Conservation (phyloP, 2,113 vertebrate species). For the Perccottus glenii region DNA sequence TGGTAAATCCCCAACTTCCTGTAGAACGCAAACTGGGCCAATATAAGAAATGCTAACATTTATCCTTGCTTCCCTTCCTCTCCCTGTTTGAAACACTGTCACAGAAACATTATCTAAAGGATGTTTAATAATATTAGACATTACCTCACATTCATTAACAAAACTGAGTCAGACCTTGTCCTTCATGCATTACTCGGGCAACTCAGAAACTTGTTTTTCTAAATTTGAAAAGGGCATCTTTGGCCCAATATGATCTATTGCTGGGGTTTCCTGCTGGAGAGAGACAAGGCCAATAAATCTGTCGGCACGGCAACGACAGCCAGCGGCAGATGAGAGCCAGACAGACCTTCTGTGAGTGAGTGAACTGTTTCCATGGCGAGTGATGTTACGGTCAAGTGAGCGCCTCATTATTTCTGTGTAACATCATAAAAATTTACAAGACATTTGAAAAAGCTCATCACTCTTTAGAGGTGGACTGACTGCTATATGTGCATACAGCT, state of each 20-base stretch:
- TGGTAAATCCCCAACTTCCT: too few species aligned
- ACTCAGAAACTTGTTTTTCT: slow-evolving; percentile 1
- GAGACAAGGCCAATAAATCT: slow-evolving; percentile 39
- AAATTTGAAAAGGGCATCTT: background rate
- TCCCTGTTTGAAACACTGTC: too few species aligned
- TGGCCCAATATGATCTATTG: slow-evolving; percentile 5
- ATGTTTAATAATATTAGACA: too few species aligned
- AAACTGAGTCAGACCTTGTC: background rate
- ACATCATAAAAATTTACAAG: slow-evolving; percentile 14
- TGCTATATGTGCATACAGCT: too few species aligned
- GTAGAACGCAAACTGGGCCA: too few species aligned
- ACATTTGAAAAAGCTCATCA: slow-evolving; percentile 1
- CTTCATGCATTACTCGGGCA: background rate
- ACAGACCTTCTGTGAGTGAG: background rate
- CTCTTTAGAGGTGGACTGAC: too few species aligned
- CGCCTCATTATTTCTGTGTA: slow-evolving; percentile 42
- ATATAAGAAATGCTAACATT: too few species aligned
- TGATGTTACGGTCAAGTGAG: slow-evolving; percentile 15
- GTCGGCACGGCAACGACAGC: slow-evolving; percentile 15
- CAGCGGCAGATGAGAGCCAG: background rate
- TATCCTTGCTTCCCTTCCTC: too few species aligned
- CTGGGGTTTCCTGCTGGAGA: slow-evolving; percentile 19
- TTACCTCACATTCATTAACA: too few species aligned
- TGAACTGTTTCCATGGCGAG: slow-evolving; percentile 46
- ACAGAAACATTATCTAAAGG: too few species aligned